Evolutionary conservation across 2,888 invertebrate genomes (phyloP).

Genomic region (Nemotelus pantherinus): DNA sequence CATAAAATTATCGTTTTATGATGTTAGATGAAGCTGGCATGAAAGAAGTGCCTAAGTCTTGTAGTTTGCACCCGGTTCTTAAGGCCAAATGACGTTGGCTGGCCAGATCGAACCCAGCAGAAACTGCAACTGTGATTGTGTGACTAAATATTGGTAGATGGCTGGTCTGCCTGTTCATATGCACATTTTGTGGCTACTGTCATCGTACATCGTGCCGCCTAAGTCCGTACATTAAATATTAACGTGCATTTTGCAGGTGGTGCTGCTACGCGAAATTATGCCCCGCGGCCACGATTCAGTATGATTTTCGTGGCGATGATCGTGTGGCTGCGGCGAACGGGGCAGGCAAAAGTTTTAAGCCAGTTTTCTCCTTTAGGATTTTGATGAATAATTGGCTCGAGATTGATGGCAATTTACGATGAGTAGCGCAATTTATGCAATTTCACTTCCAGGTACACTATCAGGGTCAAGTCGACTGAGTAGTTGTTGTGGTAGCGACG

Average conservation of each 20-base stretch:
- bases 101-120: neutral
- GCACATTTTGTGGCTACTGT: conserved; percentile 5
- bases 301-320: conserved; percentile 46
- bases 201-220: neutral
- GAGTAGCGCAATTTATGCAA: conserved; percentile 47
- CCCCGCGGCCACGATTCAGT: conserved; percentile 44
- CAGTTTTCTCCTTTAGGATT: conserved; percentile 45
- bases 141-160: conserved; percentile 11
- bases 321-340: neutral
- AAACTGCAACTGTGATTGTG: neutral
- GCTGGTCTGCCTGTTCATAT: neutral
- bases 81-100: conserved; percentile 7
- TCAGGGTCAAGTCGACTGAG: conserved; percentile 18
- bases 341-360: neutral
- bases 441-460: conserved; percentile 49
- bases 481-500: neutral
- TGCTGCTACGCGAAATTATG: conserved; percentile 41
- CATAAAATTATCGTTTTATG: conserved; percentile 49
- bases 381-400: conserved; percentile 49
- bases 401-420: conserved; percentile 51
- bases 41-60: conserved; percentile 24
- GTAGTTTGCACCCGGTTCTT: conserved; percentile 24
- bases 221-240: conserved; percentile 14
- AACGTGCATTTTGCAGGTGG: conserved; percentile 29
- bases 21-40: conserved; percentile 43